Percentiles rank a stretch among this genome's conserved stretches.
Conservation (phyloP, 2,888 invertebrate genomes). For the Orthosia cruda region DNA sequence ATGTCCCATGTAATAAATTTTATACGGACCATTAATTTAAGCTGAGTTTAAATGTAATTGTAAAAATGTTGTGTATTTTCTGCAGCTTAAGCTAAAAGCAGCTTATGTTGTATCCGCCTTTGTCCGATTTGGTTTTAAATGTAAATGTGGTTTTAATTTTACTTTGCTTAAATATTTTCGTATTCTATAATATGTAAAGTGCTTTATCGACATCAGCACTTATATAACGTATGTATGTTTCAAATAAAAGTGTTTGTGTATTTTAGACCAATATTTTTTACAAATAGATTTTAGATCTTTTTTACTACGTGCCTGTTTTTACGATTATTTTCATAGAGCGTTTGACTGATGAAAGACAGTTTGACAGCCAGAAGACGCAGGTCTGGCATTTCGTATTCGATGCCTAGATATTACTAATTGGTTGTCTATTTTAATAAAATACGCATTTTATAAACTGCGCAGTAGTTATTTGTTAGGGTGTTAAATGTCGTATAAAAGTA, state of each 20-base stretch:
- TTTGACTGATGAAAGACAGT: too few relatives aligned
- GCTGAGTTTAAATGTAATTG: slow-evolving; percentile 4
- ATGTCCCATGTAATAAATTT: background rate
- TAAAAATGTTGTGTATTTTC: slow-evolving; percentile 1
- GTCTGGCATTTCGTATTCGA: background rate
- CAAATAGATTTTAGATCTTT: too few relatives aligned
- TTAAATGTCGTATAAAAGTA: slow-evolving; percentile 8
- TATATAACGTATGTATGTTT: background rate
- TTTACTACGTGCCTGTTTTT: background rate
- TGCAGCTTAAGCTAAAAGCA: too few relatives aligned
- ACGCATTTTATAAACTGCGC: background rate
- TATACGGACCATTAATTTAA: slow-evolving; percentile 13
- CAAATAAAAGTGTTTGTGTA: background rate
- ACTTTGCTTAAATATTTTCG: background rate
- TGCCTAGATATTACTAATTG: background rate
- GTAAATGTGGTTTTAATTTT: slow-evolving; percentile 29
- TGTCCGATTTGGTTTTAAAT: slow-evolving; percentile 28
- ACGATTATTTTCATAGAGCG: background rate
- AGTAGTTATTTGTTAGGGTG: background rate
- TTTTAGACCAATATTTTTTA: background rate
- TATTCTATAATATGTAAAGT: background rate
- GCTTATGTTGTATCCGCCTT: slow-evolving; percentile 30
- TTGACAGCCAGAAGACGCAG: background rate
- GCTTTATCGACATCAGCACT: background rate
- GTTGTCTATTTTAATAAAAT: background rate